phyloP scores from a whole-genome alignment of 2,113 vertebrate species.

The Pholis gunnellus region DNA sequence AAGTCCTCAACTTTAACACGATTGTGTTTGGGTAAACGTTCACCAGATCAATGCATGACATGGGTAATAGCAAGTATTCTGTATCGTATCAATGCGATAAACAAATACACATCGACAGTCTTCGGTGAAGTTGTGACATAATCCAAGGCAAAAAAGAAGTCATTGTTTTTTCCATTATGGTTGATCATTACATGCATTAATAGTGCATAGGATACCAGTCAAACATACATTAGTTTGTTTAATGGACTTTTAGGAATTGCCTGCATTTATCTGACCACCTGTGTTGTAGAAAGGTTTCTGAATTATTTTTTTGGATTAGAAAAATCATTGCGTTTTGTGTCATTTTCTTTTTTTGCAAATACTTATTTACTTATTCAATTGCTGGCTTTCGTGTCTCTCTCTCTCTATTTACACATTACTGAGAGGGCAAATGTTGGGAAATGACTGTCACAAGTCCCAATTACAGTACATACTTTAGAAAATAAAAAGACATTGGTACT shows the following conservation, averaged over 20 bases:
- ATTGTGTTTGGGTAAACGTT: conserved; percentile 52
- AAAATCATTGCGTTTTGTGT: conserved; percentile 40
- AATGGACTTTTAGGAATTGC: conserved; percentile 52
- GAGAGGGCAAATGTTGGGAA: conserved; percentile 65
- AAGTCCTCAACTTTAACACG: conserved; percentile 36
- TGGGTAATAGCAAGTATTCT: conserved; percentile 22
- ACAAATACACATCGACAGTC: conserved; percentile 33
- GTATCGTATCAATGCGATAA: conserved; percentile 31
- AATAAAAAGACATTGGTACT: conserved; percentile 64
- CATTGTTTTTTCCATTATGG: conserved; percentile 33
- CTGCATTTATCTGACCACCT: conserved; percentile 66
- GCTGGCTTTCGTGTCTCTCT: conserved; percentile 76
- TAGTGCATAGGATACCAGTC: conserved; percentile 75
- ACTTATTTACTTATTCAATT: conserved; percentile 58
- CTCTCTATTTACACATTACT: conserved; percentile 71
- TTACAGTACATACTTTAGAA: conserved; percentile 77
- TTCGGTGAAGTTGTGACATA: conserved; percentile 46
- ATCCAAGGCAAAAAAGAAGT: conserved; percentile 58
- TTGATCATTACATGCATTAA: conserved; percentile 71
- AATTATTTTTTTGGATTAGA: conserved; percentile 40
- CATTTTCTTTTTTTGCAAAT: conserved; percentile 52
- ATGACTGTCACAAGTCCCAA: conserved; percentile 69
- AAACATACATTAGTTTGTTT: conserved; percentile 56
- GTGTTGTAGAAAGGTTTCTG: conserved; percentile 54
- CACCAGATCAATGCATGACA: conserved; percentile 39